Conservation (phyloP, 2,888 invertebrate genomes). For the Ectropis crepuscularia region DNA sequence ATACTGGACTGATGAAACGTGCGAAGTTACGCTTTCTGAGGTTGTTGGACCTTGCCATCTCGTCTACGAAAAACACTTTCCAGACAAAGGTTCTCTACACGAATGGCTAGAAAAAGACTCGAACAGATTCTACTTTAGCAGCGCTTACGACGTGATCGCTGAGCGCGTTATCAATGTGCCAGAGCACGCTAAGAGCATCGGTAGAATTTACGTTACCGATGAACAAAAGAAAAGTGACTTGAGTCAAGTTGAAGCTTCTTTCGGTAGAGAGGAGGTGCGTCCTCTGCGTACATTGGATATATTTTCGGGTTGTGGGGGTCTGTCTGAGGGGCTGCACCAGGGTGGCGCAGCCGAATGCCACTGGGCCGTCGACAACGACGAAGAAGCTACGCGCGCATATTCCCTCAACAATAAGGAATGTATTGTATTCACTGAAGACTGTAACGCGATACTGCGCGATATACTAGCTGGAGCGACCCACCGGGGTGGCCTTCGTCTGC, state of each 20-base stretch:
- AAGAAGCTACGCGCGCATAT: conserved; percentile 92
- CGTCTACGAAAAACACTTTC: conserved; percentile 85
- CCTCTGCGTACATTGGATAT: conserved; percentile 90
- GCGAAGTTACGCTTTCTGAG: conserved; percentile 82
- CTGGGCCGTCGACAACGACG: conserved; percentile 93
- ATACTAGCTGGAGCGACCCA: conserved; percentile 86
- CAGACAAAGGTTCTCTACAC: conserved; percentile 76
- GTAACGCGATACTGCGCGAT: conserved; percentile 88
- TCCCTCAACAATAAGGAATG: conserved; percentile 89
- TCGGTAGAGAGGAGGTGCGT: conserved; percentile 57
- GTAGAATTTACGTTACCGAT: conserved; percentile 10
- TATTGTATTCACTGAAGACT: conserved; percentile 92
- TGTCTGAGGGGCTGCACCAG: conserved; percentile 90
- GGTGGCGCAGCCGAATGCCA: conserved; percentile 88
- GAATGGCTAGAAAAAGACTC: conserved; percentile 88
- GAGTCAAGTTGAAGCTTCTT: conserved; percentile 61
- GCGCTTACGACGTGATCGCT: conserved; percentile 86
- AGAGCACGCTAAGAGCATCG: conserved; percentile 65
- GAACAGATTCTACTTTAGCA: conserved; percentile 89
- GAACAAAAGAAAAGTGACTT: conserved; percentile 76
- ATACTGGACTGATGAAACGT: conserved; percentile 91
- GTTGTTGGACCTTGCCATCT: conserved; percentile 90
- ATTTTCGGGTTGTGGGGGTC: conserved; percentile 94
- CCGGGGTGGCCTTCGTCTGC: conserved; percentile 84
- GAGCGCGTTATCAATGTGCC: conserved; percentile 87